Percentiles rank a stretch among this genome's conserved stretches.
These are phyloP conservation scores for Lucilia sericata DNA, from an alignment of 1,140 invertebrate species.

Conservation along the genomic window DNA sequence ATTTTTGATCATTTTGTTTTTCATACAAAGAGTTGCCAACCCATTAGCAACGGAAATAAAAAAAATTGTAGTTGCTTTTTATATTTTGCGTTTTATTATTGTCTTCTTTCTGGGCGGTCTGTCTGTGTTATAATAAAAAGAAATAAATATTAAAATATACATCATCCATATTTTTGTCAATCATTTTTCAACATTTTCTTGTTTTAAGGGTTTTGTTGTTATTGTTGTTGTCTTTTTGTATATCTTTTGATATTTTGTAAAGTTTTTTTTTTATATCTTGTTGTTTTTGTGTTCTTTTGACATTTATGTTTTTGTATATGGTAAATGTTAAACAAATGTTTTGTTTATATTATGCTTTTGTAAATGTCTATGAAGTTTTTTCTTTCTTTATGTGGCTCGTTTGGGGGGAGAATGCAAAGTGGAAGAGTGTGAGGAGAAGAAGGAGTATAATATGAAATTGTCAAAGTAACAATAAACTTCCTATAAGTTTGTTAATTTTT, in stretches of 20 bases:
- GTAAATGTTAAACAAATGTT: constrained; percentile 27
- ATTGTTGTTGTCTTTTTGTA: neutral
- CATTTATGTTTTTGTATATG: neutral
- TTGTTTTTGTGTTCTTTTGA: neutral
- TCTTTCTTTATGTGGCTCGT: too few species aligned
- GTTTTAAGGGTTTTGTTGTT: neutral
- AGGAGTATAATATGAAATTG: too few species aligned
- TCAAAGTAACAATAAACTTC: too few species aligned
- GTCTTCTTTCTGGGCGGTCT: neutral
- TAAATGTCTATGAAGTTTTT: too few species aligned
- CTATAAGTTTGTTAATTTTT: too few species aligned
- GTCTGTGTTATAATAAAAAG: neutral
- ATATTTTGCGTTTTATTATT: neutral
- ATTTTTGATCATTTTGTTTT: neutral
- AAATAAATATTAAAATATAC: neutral
- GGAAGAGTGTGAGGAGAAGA: too few species aligned
- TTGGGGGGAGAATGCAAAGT: too few species aligned
- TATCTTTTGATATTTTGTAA: neutral
- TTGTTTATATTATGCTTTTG: neutral
- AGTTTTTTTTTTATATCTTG: neutral
- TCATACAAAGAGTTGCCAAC: neutral
- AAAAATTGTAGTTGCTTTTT: neutral
- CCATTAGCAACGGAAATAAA: neutral
- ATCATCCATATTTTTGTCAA: constrained; percentile 16
- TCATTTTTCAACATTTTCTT: neutral